phyloP scores from a whole-genome alignment of 1,140 invertebrate genomes.

The Pachypeltis micranthus region DNA sequence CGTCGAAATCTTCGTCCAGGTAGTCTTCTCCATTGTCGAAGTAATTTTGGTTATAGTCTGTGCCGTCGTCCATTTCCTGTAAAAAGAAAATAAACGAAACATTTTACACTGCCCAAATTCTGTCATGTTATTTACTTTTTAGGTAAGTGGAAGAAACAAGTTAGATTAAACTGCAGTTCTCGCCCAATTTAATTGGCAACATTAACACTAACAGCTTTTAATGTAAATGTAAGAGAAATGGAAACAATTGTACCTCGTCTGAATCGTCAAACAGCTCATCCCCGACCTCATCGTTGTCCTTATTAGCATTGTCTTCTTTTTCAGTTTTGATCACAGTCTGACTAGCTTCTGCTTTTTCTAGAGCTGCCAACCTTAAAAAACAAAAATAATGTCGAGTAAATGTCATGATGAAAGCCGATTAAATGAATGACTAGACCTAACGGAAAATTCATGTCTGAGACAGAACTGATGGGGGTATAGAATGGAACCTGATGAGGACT shows the following conservation, averaged over 20 bases:
- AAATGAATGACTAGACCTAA: no score
- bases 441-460: no score
- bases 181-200: no score
- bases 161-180: no score
- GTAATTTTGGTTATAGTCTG: constrained; percentile 34
- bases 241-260: constrained; percentile 31
- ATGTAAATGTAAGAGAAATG: no score
- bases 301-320: constrained; percentile 34
- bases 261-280: constrained; percentile 37
- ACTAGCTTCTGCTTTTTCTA: constrained; percentile 44
- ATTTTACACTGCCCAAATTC: constrained; percentile 35
- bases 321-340: constrained; percentile 38
- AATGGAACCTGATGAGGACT: no score
- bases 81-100: not conserved
- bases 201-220: no score
- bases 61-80: constrained; percentile 29
- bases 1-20: constrained; percentile 70
- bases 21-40: constrained; percentile 80
- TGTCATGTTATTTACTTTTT: no score
- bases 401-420: not conserved
- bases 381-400: constrained; percentile 30
- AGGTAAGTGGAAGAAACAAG: no score
- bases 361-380: constrained; percentile 39
- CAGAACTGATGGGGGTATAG: no score
- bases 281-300: constrained; percentile 36